Evolutionary conservation across 2,113 vertebrate species (phyloP).

Genomic region (Leptosomus discolor): DNA sequence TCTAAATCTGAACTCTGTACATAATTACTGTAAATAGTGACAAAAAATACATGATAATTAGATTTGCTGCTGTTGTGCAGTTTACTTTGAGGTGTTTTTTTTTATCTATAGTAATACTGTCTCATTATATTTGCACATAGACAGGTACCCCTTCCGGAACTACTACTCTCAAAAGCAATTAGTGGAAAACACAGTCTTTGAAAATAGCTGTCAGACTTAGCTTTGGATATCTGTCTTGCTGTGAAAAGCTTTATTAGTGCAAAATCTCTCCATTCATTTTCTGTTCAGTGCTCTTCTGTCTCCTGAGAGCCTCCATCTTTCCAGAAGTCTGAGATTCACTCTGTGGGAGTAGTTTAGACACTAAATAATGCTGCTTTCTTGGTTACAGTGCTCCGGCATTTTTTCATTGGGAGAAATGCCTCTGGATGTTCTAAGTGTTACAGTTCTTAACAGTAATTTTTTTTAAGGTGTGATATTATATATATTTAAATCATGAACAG

Average conservation of each 20-base stretch:
- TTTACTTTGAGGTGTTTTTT: background rate
- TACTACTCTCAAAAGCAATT: background rate
- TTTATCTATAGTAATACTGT: background rate
- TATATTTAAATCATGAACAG: background rate
- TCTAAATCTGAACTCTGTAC: background rate
- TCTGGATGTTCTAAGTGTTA: background rate
- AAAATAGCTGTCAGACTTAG: background rate
- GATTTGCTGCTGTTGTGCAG: fast-evolving
- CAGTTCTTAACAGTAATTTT: background rate
- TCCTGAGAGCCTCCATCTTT: background rate
- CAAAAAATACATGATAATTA: background rate
- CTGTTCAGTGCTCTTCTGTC: background rate
- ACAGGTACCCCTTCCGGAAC: background rate
- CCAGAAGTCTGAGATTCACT: background rate
- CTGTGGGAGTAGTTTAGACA: background rate
- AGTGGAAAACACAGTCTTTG: background rate
- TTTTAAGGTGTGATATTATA: background rate
- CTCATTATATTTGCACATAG: background rate
- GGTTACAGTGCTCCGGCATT: background rate
- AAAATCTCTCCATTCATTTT: background rate
- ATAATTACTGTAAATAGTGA: background rate
- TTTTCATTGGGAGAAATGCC: background rate
- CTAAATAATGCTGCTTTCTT: background rate
- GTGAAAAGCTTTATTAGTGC: background rate
- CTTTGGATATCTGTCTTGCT: background rate